Percentiles rank a stretch among this genome's conserved stretches.
These are phyloP conservation scores for Cygnus olor DNA, from an alignment of 2,797 vertebrate species.

Conservation along the genomic window DNA sequence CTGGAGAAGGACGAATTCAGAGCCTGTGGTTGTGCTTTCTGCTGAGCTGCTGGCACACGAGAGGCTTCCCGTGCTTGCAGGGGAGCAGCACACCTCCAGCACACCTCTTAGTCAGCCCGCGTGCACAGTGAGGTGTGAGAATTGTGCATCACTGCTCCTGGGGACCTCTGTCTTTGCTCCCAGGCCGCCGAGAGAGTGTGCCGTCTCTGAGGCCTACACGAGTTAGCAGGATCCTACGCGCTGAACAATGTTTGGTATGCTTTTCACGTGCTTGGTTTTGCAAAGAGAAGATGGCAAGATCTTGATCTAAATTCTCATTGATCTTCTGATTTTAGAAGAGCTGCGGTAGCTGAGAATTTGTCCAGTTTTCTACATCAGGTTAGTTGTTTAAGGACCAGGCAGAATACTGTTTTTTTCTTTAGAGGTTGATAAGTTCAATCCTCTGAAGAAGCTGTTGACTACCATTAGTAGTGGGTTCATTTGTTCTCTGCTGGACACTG, in stretches of 20 bases:
- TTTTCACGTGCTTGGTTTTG: neutral
- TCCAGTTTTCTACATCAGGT: neutral
- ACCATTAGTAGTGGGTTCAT: constrained; percentile 69
- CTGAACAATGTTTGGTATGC: neutral
- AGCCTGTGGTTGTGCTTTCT: neutral
- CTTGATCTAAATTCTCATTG: neutral
- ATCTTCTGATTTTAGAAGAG: neutral
- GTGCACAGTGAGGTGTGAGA: neutral
- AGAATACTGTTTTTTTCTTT: constrained; percentile 8
- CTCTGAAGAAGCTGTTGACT: constrained; percentile 69
- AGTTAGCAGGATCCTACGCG: neutral
- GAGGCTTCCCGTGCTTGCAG: neutral
- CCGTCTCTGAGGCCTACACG: neutral
- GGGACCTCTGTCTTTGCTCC: neutral
- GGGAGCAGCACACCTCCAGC: constrained; percentile 56
- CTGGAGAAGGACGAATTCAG: neutral
- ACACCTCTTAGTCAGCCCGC: neutral
- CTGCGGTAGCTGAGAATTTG: neutral
- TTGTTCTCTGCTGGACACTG: constrained; percentile 71
- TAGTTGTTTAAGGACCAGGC: constrained; percentile 3
- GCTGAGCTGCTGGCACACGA: constrained; percentile 29
- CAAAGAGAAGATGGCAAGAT: neutral
- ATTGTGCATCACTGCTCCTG: neutral
- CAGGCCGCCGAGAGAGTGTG: neutral
- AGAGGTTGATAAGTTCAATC: constrained; percentile 55